Base-by-base conservation (phyloP, 2,113 vertebrate species). In the Mionectes macconnelli region DNA sequence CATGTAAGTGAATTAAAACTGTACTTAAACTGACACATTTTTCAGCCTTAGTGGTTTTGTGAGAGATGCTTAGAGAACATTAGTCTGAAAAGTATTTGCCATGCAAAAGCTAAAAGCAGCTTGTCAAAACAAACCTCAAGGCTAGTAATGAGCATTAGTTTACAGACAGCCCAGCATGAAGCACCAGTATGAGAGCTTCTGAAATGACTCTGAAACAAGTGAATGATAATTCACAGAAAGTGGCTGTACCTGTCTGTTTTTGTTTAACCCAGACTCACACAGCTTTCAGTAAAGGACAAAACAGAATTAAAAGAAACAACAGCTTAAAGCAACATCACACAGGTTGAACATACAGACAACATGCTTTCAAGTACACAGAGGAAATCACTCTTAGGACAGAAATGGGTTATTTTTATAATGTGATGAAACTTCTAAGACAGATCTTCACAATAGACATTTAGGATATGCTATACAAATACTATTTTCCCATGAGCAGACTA, bases 161-260 rank as follows among this genome's bases (percentile, higher is more conserved):
- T 95, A 90, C 55, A 79, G 82, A 92, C 96, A 97, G 97, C 97
- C 92, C 96, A 97, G 97, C 96, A 82, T 24, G 93, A 94, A 94
- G 18, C 56, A 40, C 94, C 89, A 88, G 68, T 73, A 63, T 52
- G 79, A 93, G 16, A 59, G 90, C 87, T 62, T 90, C 91, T 90
- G 95, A 81, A 88, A 87, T 31, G 87, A 77, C 76, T 93, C 84
- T 82, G 27, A 73, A 89, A 89, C 31, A 79, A 93, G 73, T 56
- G 73, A 90, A 53, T 24, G 84, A 66, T 50, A 78, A 84, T 92
- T 94, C 90, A 90, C 60, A 47, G 56, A 87, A 97, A 94, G 93
- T 93, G 94, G 81, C 95, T 97, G 98, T 99, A 99, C 99, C 99
- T 99, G 97, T 97, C 98, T 99, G 80, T 96, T 97, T 98, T 97